Evolutionary conservation across 2,113 vertebrate species (phyloP), one percentile per base, ranked within the genome.

Genomic region (Phaethon lepturus): DNA sequence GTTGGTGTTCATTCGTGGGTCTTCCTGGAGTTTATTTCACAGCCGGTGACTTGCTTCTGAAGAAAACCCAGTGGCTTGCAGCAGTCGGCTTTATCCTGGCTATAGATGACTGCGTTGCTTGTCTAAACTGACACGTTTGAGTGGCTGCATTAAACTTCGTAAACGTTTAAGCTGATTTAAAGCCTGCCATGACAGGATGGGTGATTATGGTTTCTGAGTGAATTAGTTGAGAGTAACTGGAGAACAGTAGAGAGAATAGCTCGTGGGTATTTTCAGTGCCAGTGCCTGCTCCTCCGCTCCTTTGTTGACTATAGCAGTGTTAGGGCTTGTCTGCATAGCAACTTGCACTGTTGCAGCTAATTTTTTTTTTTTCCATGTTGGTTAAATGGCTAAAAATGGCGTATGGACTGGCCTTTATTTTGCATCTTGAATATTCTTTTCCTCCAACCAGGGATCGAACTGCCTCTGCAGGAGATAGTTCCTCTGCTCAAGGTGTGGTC

Each of bases 151-250:
- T 59, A 63, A 73, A 60, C 59, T 82, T 75, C 67, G 24, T 47
- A 55, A 76, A 59, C 0, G 1, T 90, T 93, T 56, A 44, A 77
- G 38, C 31, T 67, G 52, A 71, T 87, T 56, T 91, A 73, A 90
- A 86, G 60, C 86, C 71, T 96, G 49, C 71, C 40, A 2, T 71
- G 86, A 92, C 17, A 52, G 76, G 76, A 79, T 56, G 59, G 58
- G 38, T 29, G 17, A 72, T 91, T 69, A 42, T 63, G 66, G 58
- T 85, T 92, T 94, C 77, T 68, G 80, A 88, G 75, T 47, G 35
- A 62, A 86, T 76, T 92, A 94, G 50, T 45, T 85, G 85, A 86
- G 74, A 86, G n/a, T 45, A 83, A 73, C 81, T 86, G 55, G 72
- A 86, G 93, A 95, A 77, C 29, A 69, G 40, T 33, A 20, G n/a